Evolutionary conservation across 1,140 invertebrate species (phyloP), one percentile per base, ranked within the genome.

Genomic region (Drosophila parvula): DNA sequence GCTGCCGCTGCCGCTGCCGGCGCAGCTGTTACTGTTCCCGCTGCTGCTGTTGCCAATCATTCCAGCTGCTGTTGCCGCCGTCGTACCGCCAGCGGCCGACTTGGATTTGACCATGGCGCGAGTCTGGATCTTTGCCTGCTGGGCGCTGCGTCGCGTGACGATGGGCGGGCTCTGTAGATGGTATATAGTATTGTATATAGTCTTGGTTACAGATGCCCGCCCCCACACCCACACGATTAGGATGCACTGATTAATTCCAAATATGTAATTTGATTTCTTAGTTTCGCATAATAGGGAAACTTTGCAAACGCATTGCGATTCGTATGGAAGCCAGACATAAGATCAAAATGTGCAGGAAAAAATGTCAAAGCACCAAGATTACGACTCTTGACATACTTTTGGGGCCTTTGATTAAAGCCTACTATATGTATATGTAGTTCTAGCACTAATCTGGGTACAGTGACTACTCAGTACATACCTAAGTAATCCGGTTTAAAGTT

Each of bases 91-190:
- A 36, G 30, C 55, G 30, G 62, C 22, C 40, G 65, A 27, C 34
- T 71, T 69, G 14, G 43, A 92, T 30, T 93, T 93, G 30, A 93
- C 93, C 93, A 94, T 94, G 40, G 94, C 93, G 55, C 94, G 92
- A 32, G 94, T 94, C 84, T 94, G 94, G 43, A 94, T 94, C 92
- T 94, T 94, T n/a, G 94, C 93, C 79, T 94, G 94, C 73, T 94
- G 93, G 57, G 94, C 94, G 50, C 92, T 92, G 83, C 94, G 94
- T 90, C 94, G 92, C 28, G 94, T 94, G 43, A 94, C 92, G 62
- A 94, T 93, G 55, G 91, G 90, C 45, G 91, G 91, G 78, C 81
- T 92, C 91, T 92, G 45, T 1, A 27, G 27, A 12, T n/a, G 4
- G 30, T 30, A 30, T 30, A 30, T 30, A 5, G 22, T 22, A 22